Percentiles rank a stretch among this genome's conserved stretches.
phyloP scores from a whole-genome alignment of 2,888 invertebrate species.

The Microplitis deprimator region DNA sequence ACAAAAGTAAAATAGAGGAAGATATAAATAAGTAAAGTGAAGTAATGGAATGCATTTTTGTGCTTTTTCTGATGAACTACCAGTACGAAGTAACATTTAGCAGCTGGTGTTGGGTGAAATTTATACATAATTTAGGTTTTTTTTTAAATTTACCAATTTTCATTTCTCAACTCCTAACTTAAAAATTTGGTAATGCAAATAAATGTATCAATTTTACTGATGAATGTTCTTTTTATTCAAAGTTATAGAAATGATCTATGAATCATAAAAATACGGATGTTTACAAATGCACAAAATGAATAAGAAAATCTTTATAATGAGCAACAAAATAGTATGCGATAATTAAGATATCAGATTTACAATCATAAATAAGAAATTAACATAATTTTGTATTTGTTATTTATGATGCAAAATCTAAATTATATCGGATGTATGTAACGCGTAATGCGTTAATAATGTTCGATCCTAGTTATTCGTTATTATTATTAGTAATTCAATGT shows the following conservation, averaged over 20 bases:
- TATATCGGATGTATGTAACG: too few relatives aligned
- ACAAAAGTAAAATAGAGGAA: background rate
- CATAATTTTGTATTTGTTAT: too few relatives aligned
- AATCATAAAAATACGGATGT: too few relatives aligned
- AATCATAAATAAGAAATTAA: too few relatives aligned
- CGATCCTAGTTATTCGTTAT: too few relatives aligned
- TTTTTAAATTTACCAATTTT: slow-evolving; percentile 31
- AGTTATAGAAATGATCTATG: too few relatives aligned
- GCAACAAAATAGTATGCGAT: too few relatives aligned
- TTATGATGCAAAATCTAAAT: too few relatives aligned
- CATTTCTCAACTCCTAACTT: slow-evolving; percentile 21
- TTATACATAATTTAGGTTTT: slow-evolving; percentile 2
- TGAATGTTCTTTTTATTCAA: background rate
- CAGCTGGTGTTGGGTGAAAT: slow-evolving; percentile 34
- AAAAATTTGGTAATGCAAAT: background rate
- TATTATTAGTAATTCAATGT: background rate
- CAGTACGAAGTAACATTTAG: background rate
- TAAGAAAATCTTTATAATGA: too few relatives aligned
- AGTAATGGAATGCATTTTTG: background rate
- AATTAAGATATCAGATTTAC: too few relatives aligned
- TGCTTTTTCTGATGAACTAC: slow-evolving; percentile 24
- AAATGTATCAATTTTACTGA: background rate
- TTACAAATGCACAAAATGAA: too few relatives aligned
- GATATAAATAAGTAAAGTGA: background rate
- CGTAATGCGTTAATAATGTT: too few relatives aligned